These are phyloP conservation scores for Cephus spinipes DNA, from an alignment of 2,888 invertebrate genomes.

Conservation along the genomic window DNA sequence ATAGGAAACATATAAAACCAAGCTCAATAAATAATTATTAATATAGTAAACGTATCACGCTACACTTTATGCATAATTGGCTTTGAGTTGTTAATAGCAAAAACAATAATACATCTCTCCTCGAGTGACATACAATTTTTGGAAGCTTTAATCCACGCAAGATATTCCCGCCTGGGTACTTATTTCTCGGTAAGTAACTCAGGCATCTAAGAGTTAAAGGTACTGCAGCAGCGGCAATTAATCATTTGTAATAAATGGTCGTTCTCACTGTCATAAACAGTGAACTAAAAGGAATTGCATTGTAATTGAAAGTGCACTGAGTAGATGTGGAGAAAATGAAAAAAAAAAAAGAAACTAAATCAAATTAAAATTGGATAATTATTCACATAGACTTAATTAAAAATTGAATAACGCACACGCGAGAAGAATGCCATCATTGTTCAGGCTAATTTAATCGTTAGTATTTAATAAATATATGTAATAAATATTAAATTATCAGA, in stretches of 20 bases:
- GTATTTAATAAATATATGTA: constrained; percentile 26
- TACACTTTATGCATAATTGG: background rate
- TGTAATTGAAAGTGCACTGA: background rate
- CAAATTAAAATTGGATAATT: constrained; percentile 11
- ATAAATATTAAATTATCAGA: constrained; percentile 25
- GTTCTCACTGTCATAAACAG: constrained; percentile 1
- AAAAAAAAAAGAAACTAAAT: constrained; percentile 24
- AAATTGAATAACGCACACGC: background rate
- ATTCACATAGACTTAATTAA: background rate
- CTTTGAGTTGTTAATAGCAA: background rate
- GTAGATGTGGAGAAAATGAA: constrained; percentile 18
- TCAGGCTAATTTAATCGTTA: constrained; percentile 26
- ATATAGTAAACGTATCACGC: background rate
- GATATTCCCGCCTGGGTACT: background rate
- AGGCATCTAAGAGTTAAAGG: background rate
- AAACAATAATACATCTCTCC: background rate
- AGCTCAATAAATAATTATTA: constrained; percentile 10
- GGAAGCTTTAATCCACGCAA: background rate
- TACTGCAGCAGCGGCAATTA: background rate
- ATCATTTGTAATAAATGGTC: background rate
- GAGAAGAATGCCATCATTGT: constrained; percentile 6
- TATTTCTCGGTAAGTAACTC: background rate
- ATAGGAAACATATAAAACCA: constrained; percentile 8
- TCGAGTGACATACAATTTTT: background rate
- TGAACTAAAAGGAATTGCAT: constrained; percentile 6